Conservation (phyloP, 2,113 vertebrate genomes). For the Felis catus region F.catus_Fca126_mat1.0 CM031423.1:36563501-36564000, state of each 20-base stretch:
- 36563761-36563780: neutral
- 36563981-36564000: neutral
- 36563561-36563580: conserved; percentile 56
- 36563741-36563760: conserved; percentile 54
- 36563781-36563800: neutral
- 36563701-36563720: neutral
- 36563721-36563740: conserved; percentile 58
- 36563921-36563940: neutral
- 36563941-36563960: neutral
- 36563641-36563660: conserved; percentile 58
- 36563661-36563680: conserved; percentile 54
- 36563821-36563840: neutral
- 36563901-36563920: neutral
- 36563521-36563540: conserved; percentile 18
- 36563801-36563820: neutral
- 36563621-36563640: conserved; percentile 62
- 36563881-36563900: neutral
- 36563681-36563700: conserved; percentile 48
- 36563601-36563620: conserved; percentile 41
- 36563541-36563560: conserved; percentile 35
- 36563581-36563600: conserved; percentile 18
- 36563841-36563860: neutral
- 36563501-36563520: neutral
- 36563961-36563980: neutral
- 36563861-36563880: neutral